Base-by-base conservation (phyloP, 2,113 vertebrate species). In the Elephantulus edwardii region DNA sequence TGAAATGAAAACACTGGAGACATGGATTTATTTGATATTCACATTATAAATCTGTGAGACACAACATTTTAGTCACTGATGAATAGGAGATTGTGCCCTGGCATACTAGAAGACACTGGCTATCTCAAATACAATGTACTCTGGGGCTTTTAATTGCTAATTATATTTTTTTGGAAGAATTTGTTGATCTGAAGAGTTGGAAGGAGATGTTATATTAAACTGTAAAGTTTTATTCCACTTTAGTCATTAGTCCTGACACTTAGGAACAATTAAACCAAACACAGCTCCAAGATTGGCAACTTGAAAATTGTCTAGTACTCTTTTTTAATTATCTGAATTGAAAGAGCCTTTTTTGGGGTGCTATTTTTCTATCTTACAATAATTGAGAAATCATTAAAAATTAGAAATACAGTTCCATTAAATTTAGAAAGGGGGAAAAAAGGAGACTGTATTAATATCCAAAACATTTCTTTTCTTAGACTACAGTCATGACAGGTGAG, bases 381-480 rank as follows among this genome's bases (percentile, higher is more conserved):
- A 93, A 96, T 95, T 93, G 91, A 96, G 90, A 93, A 96, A 92
- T 96, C 94, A 95, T 91, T 96, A 81, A 95, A 91, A 94, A 88
- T 91, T 93, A 77, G 82, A n/a, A 95, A 93, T 86, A 89, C 42
- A 91, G 48, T 88, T 94, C 82, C 33, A 68, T 95, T 95, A 91
- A 86, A 92, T 76, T 87, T 87, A 85, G 66, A 60, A 26, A 50
- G 7, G 30, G 26, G 16, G 54, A 44, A 92, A 46, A 92, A 83
- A 83, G 85, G 79, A 95, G 77, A 83, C 40, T 78, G 48, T 88
- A n/a, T 74, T 94, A 95, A 93, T 95, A 96, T 92, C 92, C 76
- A 83, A 95, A 95, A 94, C 91, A 95, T 92, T 90, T 94, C 83
- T 38, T 58, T 93, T 96, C 84, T 64, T 92, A 90, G 44, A 83